These are phyloP conservation scores for Luscinia megarhynchos DNA, from an alignment of 2,797 vertebrate species.

Conservation along the genomic window DNA sequence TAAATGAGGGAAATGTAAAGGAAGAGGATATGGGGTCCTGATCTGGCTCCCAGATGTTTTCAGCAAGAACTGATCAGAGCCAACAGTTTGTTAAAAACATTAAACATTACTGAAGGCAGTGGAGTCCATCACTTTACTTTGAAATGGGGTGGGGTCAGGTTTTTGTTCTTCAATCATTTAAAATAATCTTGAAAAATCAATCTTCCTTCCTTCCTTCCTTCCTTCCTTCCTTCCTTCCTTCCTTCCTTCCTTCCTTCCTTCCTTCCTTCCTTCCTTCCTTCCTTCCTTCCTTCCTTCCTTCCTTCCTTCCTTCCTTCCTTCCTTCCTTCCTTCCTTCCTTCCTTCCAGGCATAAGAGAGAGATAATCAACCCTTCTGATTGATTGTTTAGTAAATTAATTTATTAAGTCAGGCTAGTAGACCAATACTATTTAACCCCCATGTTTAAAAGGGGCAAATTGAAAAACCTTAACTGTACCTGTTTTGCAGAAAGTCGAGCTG, in stretches of 20 bases:
- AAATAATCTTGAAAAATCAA: neutral
- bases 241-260: neutral
- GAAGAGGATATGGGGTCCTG: neutral
- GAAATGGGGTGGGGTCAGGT: neutral
- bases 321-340: too few relatives aligned
- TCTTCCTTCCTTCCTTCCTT: neutral
- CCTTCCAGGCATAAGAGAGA: neutral
- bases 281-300: too few relatives aligned
- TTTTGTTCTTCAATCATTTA: neutral
- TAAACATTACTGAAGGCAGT: neutral
- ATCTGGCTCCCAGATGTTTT: neutral
- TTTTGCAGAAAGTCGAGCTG: neutral
- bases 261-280: neutral
- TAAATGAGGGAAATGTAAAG: neutral
- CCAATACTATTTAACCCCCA: neutral
- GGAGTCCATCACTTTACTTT: neutral
- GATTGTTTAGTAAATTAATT: neutral
- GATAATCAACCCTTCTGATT: neutral
- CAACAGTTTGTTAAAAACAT: neutral
- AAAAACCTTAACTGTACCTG: neutral
- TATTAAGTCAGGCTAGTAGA: neutral
- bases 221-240: neutral
- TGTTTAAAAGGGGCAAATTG: neutral
- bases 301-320: too few relatives aligned
- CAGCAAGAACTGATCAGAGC: neutral